Conservation (phyloP, 2,888 invertebrate species). For the Cheilosia vulpina region DNA sequence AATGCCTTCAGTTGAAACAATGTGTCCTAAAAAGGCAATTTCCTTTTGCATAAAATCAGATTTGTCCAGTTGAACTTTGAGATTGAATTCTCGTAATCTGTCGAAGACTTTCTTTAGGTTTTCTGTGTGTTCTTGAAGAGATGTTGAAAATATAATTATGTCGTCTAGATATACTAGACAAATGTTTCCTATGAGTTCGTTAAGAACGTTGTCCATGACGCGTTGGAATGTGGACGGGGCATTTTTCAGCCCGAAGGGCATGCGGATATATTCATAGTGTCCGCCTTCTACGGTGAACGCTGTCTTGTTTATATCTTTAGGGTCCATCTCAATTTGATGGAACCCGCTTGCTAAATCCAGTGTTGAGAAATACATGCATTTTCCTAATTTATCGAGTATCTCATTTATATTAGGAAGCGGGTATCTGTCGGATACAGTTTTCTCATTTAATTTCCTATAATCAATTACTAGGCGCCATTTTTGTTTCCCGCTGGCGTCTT, state of each 20-base stretch:
- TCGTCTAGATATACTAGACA: neutral
- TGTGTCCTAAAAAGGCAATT: no score
- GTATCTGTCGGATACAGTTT: conserved; percentile 45
- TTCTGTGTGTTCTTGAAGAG: no score
- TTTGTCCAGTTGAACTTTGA: no score
- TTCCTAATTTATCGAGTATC: conserved; percentile 78
- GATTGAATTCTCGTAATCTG: no score
- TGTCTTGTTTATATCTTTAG: conserved; percentile 24
- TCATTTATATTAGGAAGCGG: conserved; percentile 77
- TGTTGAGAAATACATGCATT: conserved; percentile 56
- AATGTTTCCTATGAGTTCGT: conserved; percentile 4
- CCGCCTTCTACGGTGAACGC: conserved; percentile 7
- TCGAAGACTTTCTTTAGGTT: no score
- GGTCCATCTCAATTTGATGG: conserved; percentile 45
- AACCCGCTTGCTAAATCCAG: conserved; percentile 26
- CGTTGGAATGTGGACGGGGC: conserved; percentile 9
- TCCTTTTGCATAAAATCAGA: no score
- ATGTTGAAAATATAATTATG: no score
- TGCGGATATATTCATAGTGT: conserved; percentile 25
- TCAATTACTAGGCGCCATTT: conserved; percentile 30
- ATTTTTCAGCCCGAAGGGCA: conserved; percentile 29
- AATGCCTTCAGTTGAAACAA: no score
- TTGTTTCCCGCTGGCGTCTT: conserved; percentile 15
- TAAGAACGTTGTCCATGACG: conserved; percentile 11
- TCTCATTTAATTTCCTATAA: conserved; percentile 12